Base-by-base conservation (phyloP, 2,797 vertebrate genomes). In the Poecilia picta region DNA sequence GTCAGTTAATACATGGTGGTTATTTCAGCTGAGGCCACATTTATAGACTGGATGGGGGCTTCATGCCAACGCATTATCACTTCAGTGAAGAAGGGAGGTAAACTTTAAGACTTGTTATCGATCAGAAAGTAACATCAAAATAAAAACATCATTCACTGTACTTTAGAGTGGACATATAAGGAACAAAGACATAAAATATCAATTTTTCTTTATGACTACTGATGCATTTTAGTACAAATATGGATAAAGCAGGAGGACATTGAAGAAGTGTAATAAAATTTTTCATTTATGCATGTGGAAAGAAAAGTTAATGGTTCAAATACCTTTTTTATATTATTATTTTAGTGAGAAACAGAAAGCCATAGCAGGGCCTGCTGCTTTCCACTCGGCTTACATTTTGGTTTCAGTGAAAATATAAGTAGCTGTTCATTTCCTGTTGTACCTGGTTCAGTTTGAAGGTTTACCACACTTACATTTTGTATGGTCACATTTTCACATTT, bases 1-100 rank as follows among this genome's bases (percentile, higher is more conserved):
- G 93, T 91, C 92, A 88, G 80, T 77, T 91, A 85, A 93, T 91
- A 89, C 86, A 92, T 85, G 90, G 89, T 28, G 83, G 66, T 75
- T 88, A 81, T 88, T 91, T 76, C 83, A 80, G 81, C 76, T 33
- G 18, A 78, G 83, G 79, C 81, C 84, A 31, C 33, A 28, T 92
- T 91, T 89, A 91, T 87, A 83, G 88, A 90, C 80, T 73, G 72
- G 51, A 82, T 74, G 25, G 70, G 74, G 74, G 85, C 62, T 72
- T 25, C 1, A 49, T 39, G 85, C 49, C 87, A 51, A 66, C 83
- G 77, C 85, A 86, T 86, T 83, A 88, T 51, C 5, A 13, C 79
- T 78, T 85, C 11, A 39, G 68, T 1, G 47, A 75, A 71, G 59
- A 74, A 2, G 75, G 66, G 46, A 81, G 11, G 81, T 84, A 87